Percentiles rank a stretch among this genome's conserved stretches.
Conservation (phyloP, 1,140 invertebrate species). For the Cydia pomonella region DNA sequence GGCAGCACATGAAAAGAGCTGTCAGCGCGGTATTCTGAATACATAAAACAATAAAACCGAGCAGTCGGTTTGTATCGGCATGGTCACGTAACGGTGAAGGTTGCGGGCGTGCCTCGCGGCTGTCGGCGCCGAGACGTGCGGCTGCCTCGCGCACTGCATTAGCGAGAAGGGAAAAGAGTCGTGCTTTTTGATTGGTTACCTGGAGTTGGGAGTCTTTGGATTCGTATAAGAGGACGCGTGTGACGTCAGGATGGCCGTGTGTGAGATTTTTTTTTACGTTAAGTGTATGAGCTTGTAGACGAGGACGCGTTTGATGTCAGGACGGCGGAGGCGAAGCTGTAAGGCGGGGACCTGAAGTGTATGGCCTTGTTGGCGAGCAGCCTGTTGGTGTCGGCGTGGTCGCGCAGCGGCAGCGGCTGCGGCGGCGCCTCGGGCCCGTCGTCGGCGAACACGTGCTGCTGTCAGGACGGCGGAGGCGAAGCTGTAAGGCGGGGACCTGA, state of each 20-base stretch:
- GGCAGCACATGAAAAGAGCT: no score
- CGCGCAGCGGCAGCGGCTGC: conserved; percentile 88
- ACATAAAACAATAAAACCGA: no score
- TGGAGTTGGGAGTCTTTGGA: conserved; percentile 82
- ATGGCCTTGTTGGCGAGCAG: conserved; percentile 94
- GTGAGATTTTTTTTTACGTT: no score
- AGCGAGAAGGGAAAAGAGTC: no score
- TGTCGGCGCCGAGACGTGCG: no score
- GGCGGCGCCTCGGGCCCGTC: conserved; percentile 90
- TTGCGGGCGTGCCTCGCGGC: no score
- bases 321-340: background rate
- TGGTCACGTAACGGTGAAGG: no score
- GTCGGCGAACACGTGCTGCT: conserved; percentile 91
- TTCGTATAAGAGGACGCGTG: no score
- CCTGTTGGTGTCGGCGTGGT: conserved; percentile 94
- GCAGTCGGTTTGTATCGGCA: background rate
- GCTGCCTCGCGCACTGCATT: background rate
- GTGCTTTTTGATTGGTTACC: conserved; percentile 82
- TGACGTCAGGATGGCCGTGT: no score
- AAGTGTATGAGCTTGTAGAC: background rate
- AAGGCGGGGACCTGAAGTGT: conserved; percentile 87
- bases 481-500: conserved; percentile 83
- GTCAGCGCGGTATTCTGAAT: no score
- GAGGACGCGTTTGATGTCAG: background rate
- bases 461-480: conserved; percentile 48